Base-by-base conservation (phyloP, 1,140 invertebrate species). In the Nylanderia fulva region DNA sequence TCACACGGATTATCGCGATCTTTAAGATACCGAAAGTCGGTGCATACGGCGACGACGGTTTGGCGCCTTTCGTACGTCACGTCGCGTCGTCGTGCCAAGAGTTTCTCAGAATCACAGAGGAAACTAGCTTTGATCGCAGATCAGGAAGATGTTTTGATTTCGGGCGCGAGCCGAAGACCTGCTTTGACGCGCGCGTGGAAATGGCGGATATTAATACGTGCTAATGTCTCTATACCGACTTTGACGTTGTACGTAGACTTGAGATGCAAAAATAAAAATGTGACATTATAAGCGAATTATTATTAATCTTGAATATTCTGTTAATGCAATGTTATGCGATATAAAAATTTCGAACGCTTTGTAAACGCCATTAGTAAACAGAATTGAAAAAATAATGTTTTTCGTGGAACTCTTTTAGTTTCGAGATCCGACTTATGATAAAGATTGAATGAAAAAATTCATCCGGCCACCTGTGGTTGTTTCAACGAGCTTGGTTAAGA, bases 131-230 rank as follows among this genome's bases (percentile, higher is more conserved):
- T 80, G 86, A 88, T 88, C 66, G 33, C 71, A 58, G 72, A 85
- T 86, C 82, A 85, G 5, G 68, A 63, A 71, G 66, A 68, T 74
- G 74, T 88, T 85, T 88, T 72, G 86, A 88, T 87, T 85, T 77
- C 74, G 58, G 27, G 42, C 7, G 64, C 79, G 48, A 48, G 63
- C 63, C 64, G 86, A 88, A 85, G 60, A 52, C 29, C 11, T 13
- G 42, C 52, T 66, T 45, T 71, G 48, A 63, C 60, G 52, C 45
- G 21, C n/a, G 45, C 60, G 48, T 18, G 18, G n/a, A 82, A 60
- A 71, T 79, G 18, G 33, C 11, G 21, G 76, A 69, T 58, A 58
- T 58, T 82, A 82, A 72, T 82, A 82, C 48, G 64, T 58, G 36
- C 64, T 71, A 58, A 71, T 56, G n/a, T 82, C 52, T 82, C 36